Base-by-base conservation (phyloP, 2,888 invertebrate species). In the Andrena haemorrhoa region DNA sequence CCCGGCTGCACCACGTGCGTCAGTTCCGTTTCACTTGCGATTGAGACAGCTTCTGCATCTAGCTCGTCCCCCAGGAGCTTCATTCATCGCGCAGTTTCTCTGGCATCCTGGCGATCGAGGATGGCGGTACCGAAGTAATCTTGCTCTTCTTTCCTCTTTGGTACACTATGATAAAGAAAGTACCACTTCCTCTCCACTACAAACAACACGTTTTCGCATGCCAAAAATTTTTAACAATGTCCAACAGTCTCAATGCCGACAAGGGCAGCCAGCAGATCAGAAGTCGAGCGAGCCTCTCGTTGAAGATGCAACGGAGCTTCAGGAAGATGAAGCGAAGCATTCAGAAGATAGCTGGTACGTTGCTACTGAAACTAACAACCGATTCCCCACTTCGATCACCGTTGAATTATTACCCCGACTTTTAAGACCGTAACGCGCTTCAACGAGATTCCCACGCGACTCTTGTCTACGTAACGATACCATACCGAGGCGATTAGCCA, bases 291-390 rank as follows among this genome's bases (percentile, higher is more conserved):
- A 91, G 88, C 68, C 75, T 92, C 8, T 88, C 92, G 10, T 82
- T 88, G 72, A 92, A 91, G 75, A 92, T 93, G 92, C 89, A 91
- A 35, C 88, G 89, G 10, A 90, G 92, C 75, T 87, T 93, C 49
- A 88, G 78, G 41, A 92, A 90, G 84, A 89, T 93, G 75, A 92
- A 91, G 80, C 89, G 86, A 75, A 92, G 90, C 81, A 91, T 93
- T 69, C 90, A 89, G 71, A 90, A 86, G 78, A 92, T 93, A 78
- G 79, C 92, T 31, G 93, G 92, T 93, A 87, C 69, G 91, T 88
- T 53, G 49, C 26, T 41, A 5, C 60, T 23, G n/a, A 61, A 47
- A 12, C 12, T 26, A 47, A 51, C 23, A 12, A 26, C 23, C 26
- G 10, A 10, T 3, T 8, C 20, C 23, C 10, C 10, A 56, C 23